Evolutionary conservation across 2,113 vertebrate genomes (phyloP), one percentile per base, ranked within the genome.

Genomic region (Junco hyemalis): DNA sequence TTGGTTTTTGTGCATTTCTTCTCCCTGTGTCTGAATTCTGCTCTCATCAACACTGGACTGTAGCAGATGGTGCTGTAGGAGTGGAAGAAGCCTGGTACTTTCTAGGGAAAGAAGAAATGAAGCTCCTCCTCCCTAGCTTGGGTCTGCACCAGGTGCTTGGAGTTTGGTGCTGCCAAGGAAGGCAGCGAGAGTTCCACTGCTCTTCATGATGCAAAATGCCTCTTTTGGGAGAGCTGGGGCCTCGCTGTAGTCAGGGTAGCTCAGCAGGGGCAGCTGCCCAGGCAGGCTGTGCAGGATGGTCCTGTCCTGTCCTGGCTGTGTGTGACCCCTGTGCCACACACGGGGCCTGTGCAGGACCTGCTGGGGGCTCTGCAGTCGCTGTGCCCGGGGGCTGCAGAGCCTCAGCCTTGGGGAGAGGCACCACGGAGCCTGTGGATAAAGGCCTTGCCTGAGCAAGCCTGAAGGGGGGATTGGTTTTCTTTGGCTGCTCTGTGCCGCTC

Each of bases 241-340:
- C 26, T 28, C 16, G 29, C 15, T 57, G 16, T 14, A 23, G 2
- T 6, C 7, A 0, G 0, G 2, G 25, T 5, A 3, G 9, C 17
- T 6, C 38, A 14, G 19, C 64, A 61, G 51, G 33, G 25, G 16
- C 8, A 18, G 25, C 51, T 20, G 13, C 12, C 5, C 1, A 4
- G 1, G 1, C 3, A 11, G 42, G 0, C 18, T 11, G 5, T 20
- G 31, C n/a, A 33, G 36, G 45, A 11, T 0, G 0, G 0, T 12
- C 24, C 11, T 9, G 11, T 14, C 13, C 16, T 15, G 13, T 4
- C 40, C n/a, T 1, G 33, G 26, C 51, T 5, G 2, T 23, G 59
- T 5, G 2, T 23, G 59, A 2, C 9, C 24, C 14, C 42, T 25
- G 2, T 36, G 47, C 28, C 0, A 0, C 0, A 0, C 0, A 8